Conservation (phyloP, 2,888 invertebrate genomes). For the Clostera curtula region DNA sequence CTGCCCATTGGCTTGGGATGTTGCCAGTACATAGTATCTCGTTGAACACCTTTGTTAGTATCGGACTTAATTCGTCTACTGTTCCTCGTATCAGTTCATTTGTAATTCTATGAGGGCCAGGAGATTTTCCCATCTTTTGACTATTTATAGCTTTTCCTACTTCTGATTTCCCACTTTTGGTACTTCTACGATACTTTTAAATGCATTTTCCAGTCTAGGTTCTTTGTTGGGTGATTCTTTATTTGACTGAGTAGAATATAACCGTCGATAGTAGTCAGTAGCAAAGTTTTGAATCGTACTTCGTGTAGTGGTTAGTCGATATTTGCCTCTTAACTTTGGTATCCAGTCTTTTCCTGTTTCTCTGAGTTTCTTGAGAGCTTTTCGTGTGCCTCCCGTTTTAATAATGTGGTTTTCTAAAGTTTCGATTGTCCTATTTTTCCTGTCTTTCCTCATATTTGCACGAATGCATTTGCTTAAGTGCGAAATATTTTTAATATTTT, state of each 20-base stretch:
- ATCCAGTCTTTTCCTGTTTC: conserved; percentile 14
- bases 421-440: conserved; percentile 6
- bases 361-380: conserved; percentile 13
- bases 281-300: not conserved
- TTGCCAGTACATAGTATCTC: conserved; percentile 1
- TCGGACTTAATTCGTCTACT: conserved; percentile 8
- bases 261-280: conserved; percentile 1
- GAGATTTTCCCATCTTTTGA: conserved; percentile 15
- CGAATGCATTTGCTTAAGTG: conserved; percentile 8
- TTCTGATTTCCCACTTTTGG: too few relatives aligned
- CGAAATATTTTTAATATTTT: conserved; percentile 3
- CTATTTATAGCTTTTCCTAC: conserved; percentile 10
- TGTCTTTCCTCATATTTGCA: conserved; percentile 10
- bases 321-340: conserved; percentile 7
- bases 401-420: conserved; percentile 10
- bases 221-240: not conserved
- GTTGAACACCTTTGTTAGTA: conserved; percentile 15
- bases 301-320: not conserved
- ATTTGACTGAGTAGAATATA: conserved; percentile 1
- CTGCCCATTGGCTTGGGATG: not conserved
- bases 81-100: conserved; percentile 16
- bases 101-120: conserved; percentile 16
- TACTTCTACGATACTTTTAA: too few relatives aligned
- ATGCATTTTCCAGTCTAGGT: not conserved
- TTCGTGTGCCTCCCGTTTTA: conserved; percentile 13